These are phyloP conservation scores for Etia nguti DNA, from an alignment of 2,113 vertebrate genomes.

Conservation along the genomic window DNA sequence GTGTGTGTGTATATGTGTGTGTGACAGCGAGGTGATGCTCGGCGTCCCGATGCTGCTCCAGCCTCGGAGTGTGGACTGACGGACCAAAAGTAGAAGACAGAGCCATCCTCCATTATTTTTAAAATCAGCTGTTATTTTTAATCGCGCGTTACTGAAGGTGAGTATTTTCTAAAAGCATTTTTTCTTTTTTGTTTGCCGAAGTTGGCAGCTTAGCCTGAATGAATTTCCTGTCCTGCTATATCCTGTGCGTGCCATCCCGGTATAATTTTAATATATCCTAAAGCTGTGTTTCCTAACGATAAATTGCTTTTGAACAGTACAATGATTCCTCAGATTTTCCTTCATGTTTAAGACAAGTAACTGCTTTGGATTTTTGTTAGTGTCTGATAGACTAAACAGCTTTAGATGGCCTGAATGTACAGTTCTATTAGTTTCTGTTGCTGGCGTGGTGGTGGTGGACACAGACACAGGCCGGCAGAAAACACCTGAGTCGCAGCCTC, in stretches of 20 bases:
- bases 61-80: slow-evolving; percentile 8
- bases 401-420: neutral
- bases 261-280: neutral
- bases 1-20: neutral
- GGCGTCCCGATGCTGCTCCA: slow-evolving; percentile 29
- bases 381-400: neutral
- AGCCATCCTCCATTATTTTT: neutral
- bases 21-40: slow-evolving; percentile 13
- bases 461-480: neutral
- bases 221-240: slow-evolving; percentile 42
- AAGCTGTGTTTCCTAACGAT: neutral
- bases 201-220: slow-evolving; percentile 11
- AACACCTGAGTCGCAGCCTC: slow-evolving; percentile 49
- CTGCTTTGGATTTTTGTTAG: neutral
- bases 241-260: neutral
- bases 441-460: neutral
- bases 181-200: slow-evolving; percentile 12
- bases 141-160: slow-evolving; percentile 22
- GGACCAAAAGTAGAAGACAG: neutral
- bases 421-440: neutral
- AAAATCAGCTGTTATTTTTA: neutral
- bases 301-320: neutral
- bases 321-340: neutral
- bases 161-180: slow-evolving; percentile 2
- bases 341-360: neutral